Evolutionary conservation across 2,888 invertebrate species (phyloP).

Genomic region (Aphodius granarius): DNA sequence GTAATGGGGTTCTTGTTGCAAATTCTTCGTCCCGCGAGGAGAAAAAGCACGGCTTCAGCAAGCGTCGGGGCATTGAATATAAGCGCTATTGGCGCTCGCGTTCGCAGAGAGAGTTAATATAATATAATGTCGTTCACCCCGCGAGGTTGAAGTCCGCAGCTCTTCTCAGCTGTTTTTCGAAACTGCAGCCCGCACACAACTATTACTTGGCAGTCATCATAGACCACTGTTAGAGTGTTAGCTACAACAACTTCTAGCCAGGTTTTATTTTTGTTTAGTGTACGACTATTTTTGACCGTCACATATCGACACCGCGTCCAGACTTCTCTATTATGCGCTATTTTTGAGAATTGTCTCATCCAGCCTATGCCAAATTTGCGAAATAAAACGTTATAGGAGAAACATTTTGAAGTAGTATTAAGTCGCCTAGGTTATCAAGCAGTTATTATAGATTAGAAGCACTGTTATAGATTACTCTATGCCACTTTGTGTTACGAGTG

Average conservation of each 20-base stretch:
- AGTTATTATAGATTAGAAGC: too few species aligned
- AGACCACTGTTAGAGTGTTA: background rate
- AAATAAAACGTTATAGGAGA: background rate
- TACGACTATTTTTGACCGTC: background rate
- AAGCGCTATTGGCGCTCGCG: background rate
- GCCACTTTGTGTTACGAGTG: too few species aligned
- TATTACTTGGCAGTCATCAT: background rate
- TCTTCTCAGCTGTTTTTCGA: conserved; percentile 41
- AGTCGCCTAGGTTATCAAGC: too few species aligned
- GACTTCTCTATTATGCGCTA: background rate
- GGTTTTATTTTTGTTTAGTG: background rate
- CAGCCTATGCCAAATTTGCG: background rate
- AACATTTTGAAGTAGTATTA: background rate
- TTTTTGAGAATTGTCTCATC: background rate
- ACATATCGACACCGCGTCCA: background rate
- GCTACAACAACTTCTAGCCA: background rate
- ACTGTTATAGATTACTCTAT: too few species aligned
- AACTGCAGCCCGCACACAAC: background rate
- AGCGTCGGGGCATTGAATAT: background rate
- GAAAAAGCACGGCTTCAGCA: background rate
- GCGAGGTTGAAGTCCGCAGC: conserved; percentile 47
- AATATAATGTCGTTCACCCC: conserved; percentile 46
- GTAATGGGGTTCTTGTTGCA: background rate
- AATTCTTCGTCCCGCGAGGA: background rate
- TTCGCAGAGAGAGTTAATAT: conserved; percentile 10